Evolutionary conservation across 35 echinoderm and acorn worm genomes (phyloP).

Genomic region (Patiria miniata): DNA sequence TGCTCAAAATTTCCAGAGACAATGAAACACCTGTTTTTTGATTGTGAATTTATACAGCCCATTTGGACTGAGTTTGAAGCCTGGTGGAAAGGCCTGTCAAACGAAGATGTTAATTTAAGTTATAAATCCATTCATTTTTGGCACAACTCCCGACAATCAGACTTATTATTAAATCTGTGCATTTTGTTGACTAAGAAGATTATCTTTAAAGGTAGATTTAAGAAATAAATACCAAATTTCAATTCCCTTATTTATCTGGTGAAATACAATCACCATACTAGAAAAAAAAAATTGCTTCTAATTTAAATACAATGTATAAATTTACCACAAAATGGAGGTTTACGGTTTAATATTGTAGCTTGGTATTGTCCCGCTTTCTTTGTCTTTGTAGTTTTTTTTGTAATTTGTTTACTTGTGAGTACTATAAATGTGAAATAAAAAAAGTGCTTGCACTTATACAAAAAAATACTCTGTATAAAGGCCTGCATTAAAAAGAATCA

Average conservation of each 20-base stretch:
- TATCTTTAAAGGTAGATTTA: neutral
- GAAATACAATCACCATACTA: neutral
- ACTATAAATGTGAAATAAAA: neutral
- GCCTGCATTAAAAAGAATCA: no score
- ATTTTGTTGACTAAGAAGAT: constrained; percentile 5
- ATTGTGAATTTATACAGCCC: neutral
- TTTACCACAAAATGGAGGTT: neutral
- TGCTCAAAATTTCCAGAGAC: neutral
- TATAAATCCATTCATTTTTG: neutral
- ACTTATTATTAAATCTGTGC: neutral
- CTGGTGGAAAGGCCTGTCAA: neutral
- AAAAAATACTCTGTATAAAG: no score
- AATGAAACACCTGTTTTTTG: neutral
- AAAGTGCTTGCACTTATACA: neutral
- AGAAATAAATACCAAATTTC: neutral
- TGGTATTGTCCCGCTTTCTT: neutral
- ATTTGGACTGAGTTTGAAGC: neutral
- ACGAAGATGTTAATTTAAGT: neutral
- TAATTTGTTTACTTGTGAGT: neutral
- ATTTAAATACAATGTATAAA: constrained; percentile 5
- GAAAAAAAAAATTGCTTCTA: neutral
- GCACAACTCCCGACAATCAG: neutral
- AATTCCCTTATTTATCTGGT: neutral
- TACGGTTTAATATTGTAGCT: no score
- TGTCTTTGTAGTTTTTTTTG: neutral